A percentile compares a stretch with the other conserved stretches of the same genome.
phyloP scores from a whole-genome alignment of 2,797 vertebrate genomes.

The Squalus acanthias region DNA sequence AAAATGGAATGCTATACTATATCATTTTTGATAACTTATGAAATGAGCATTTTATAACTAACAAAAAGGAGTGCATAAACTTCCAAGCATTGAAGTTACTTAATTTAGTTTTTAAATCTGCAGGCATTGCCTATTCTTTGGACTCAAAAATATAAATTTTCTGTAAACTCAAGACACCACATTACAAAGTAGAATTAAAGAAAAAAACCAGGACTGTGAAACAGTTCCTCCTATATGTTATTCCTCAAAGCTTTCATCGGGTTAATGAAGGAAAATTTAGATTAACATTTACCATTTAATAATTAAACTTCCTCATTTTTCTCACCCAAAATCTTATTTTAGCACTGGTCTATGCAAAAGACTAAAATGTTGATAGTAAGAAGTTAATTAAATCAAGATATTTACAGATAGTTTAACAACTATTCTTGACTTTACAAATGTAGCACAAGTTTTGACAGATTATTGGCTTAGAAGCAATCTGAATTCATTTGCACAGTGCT shows the following conservation, averaged over 20 bases:
- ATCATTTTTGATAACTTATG: not conserved
- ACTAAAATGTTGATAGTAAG: not conserved
- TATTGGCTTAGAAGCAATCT: not conserved
- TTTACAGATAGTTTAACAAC: not conserved
- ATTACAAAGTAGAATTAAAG: not conserved
- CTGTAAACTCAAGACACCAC: not conserved
- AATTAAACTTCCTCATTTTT: not conserved
- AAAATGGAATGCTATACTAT: not conserved
- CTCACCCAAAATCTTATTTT: not conserved
- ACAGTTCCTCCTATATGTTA: not conserved
- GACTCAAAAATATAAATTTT: not conserved
- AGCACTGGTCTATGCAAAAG: not conserved
- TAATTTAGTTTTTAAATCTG: not conserved
- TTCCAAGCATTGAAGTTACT: not conserved
- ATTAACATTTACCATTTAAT: not conserved
- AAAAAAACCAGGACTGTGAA: not conserved
- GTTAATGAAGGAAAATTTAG: not conserved
- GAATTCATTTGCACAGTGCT: not conserved
- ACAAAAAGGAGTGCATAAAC: not conserved
- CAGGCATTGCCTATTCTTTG: not conserved
- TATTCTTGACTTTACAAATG: not conserved
- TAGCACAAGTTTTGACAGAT: not conserved
- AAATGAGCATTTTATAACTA: too few relatives aligned
- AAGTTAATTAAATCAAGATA: not conserved
- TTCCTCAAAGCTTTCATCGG: not conserved